Evolutionary conservation across 2,113 vertebrate genomes (phyloP), one percentile per base, ranked within the genome.

Genomic region (Lepidothrix coronata): DNA sequence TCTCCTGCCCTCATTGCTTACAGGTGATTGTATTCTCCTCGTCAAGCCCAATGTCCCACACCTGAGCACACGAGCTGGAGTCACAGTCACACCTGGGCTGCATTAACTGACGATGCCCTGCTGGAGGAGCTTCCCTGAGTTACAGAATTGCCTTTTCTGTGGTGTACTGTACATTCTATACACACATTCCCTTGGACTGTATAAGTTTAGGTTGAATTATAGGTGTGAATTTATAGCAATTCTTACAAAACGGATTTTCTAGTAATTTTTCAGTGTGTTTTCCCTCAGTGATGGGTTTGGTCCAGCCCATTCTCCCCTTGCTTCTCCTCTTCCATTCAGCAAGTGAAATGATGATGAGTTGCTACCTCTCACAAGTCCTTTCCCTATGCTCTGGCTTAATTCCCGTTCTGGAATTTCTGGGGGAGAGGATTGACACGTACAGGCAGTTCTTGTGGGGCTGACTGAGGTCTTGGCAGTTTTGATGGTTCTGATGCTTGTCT

Each of bases 121-220:
- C 35, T 52, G 33, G 27, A 19, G 73, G 11, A 78, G 14, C 14
- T 30, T 61, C 75, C 44, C 28, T 13, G 30, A 30, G 31, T 12
- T 41, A 25, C 1, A 58, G 41, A 74, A 75, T n/a, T 58, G 7
- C 13, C 10, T 52, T 14, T 58, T 61, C 22, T 33, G 12, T 48
- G 23, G 3, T n/a, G 5, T 17, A 30, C 20, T 75, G 0, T 18
- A 43, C 30, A 14, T n/a, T 25, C 8, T 16, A 2, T 31, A 5
- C 11, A 5, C 3, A 7, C 4, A 16, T 49, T 46, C 35, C 21
- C 35, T 23, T 58, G 18, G 23, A 9, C 13, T 55, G 2, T 11
- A 0, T 17, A 6, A 41, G 39, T 24, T 52, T 41, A 35, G 27
- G 7, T 54, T 27, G 71, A 80, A 20, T 18, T 19, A 9, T 30